These are phyloP conservation scores for Ianthella basta DNA, from an alignment of 37 sponge, comb jelly and placozoan genomes.

Conservation along the genomic window DNA sequence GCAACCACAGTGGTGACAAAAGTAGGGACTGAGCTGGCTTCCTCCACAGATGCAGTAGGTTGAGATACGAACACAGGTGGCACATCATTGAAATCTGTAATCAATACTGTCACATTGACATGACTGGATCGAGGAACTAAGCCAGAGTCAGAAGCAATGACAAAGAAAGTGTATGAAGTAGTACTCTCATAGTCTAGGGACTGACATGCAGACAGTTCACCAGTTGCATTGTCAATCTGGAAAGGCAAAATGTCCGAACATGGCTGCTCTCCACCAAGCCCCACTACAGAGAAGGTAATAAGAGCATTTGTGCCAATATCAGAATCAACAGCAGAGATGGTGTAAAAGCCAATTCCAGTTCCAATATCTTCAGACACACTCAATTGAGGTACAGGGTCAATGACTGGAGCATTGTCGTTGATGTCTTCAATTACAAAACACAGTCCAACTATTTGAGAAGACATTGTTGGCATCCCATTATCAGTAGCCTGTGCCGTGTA, in stretches of 20 bases:
- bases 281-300: conserved; percentile 10
- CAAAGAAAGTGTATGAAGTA: neutral
- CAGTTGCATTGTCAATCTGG: conserved; percentile 13
- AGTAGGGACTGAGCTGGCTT: neutral
- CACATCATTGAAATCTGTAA: conserved; percentile 39
- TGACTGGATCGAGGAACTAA: neutral
- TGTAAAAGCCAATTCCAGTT: conserved; percentile 5
- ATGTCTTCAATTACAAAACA: conserved; percentile 64
- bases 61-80: conserved; percentile 1
- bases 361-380: conserved; percentile 42
- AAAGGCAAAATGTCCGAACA: conserved; percentile 23
- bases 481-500: conserved; percentile 57
- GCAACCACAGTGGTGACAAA: neutral
- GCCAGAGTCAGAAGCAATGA: conserved; percentile 33
- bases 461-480: neutral
- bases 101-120: neutral
- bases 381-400: conserved; percentile 46
- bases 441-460: conserved; percentile 29
- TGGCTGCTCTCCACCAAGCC: neutral
- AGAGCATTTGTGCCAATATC: conserved; percentile 56
- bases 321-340: conserved; percentile 40
- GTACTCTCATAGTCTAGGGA: conserved; percentile 29
- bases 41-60: neutral
- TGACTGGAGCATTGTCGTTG: conserved; percentile 81
- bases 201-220: conserved; percentile 1